Conservation (phyloP, 2,888 invertebrate genomes). For the Andrena bicolor region DNA sequence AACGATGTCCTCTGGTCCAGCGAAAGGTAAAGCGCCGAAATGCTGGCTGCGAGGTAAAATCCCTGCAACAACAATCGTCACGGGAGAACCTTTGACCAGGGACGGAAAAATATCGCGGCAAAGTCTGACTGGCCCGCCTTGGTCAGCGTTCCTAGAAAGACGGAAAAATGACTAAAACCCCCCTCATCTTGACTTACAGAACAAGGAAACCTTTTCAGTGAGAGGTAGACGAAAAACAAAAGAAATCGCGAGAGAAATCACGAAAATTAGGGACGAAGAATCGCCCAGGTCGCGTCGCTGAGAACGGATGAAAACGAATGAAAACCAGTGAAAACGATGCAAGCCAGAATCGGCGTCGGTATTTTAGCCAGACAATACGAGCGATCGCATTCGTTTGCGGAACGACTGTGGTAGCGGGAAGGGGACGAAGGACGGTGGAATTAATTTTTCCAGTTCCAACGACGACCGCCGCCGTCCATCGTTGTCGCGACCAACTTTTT, state of each 20-base stretch:
- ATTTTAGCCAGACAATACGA: slow-evolving; percentile 59
- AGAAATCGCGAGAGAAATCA: slow-evolving; percentile 14
- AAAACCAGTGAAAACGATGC: slow-evolving; percentile 57
- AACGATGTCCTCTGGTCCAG: background rate
- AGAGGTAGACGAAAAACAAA: background rate
- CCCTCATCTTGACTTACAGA: background rate
- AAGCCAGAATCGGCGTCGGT: slow-evolving; percentile 21
- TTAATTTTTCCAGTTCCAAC: slow-evolving; percentile 60
- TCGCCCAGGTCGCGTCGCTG: slow-evolving; percentile 22
- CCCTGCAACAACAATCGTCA: slow-evolving; percentile 37
- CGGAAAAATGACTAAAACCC: no score
- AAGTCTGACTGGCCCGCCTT: slow-evolving; percentile 13
- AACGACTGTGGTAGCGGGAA: slow-evolving; percentile 36
- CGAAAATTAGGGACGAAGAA: slow-evolving; percentile 28
- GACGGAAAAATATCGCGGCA: slow-evolving; percentile 42
- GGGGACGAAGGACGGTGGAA: slow-evolving; percentile 39
- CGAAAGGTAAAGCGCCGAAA: background rate
- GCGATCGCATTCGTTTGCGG: slow-evolving; percentile 55
- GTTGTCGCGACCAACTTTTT: slow-evolving; percentile 41
- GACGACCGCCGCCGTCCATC: slow-evolving; percentile 34
- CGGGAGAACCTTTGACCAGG: slow-evolving; percentile 37
- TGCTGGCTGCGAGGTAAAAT: slow-evolving; percentile 10
- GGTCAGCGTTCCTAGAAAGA: no score
- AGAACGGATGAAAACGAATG: slow-evolving; percentile 56
- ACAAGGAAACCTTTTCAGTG: background rate